Base-by-base conservation (phyloP, 2,113 vertebrate genomes). In the Clarias macrocephalus region DNA sequence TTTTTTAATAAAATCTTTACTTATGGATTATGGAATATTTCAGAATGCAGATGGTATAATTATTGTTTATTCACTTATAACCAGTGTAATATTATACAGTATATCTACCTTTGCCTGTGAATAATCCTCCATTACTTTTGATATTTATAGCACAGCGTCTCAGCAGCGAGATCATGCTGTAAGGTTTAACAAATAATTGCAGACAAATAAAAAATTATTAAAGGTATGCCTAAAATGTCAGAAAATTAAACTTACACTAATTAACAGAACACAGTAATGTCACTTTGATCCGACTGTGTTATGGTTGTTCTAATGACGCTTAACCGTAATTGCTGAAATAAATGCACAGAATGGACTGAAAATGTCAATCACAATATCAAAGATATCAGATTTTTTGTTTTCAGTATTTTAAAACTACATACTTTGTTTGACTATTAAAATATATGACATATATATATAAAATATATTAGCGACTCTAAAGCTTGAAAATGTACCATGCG, bases 21-120 rank as follows among this genome's bases (percentile, higher is more conserved):
- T 23, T 60, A 80, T 21, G 6, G 37, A 23, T 76, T 25, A 25
- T 48, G 23, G 1, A 23, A 54, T 77, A 23, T 56, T 54, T 73
- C 19, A 73, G 9, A 48, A 3, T 25, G 42, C 11, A 33, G 3
- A 80, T 19, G 9, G 5, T 28, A 79, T n/a, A 56, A 52, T 52
- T n/a, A 77, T 11, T 19, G 54, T 57, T 16, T 30, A 79, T 15
- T 59, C n/a, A 48, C 11, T 75, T 2, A 10, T 21, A 13, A n/a
- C 21, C 25, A 66, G 11, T 18, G 33, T 0, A 66, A n/a, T 65
- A 25, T 16, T 52, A 21, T n/a, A 72, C 19, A 65, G 33, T 21
- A 70, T 30, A 70, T 19, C 5, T 86, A 87, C 86, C 79, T 86
- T 82, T 80, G 52, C 75, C 85, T 19, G 28, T 13, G 6, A 85